Evolutionary conservation across 2,888 invertebrate genomes (phyloP), one percentile per base, ranked within the genome.

Genomic region (Hedychridium roseum): DNA sequence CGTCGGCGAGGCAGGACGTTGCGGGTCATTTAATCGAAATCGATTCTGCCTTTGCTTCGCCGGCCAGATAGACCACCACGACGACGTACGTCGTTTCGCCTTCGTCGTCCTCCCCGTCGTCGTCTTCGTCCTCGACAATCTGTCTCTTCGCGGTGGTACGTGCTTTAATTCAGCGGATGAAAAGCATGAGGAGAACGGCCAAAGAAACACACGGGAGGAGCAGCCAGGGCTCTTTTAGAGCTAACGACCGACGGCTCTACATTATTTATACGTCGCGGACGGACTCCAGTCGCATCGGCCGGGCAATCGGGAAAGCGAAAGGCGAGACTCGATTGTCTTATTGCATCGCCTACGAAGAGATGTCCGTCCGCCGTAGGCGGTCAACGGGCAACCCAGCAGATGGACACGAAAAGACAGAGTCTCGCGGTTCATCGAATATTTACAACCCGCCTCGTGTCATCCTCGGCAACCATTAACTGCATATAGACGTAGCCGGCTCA

Each of bases 201-300:
- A 54, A 52, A 5, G 27, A 15, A 14, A 23, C 7, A 2, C 49
- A 44, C 49, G 44, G 56, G 38, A 43, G 43, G 34, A 36, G 38
- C 45, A 42, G 45, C 44, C 43, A 53, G n/a, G n/a, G 50, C 50
- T 58, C 58, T 61, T 64, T 59, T 51, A 57, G 51, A 59, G 44
- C 50, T 64, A 62, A 62, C 59, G 65, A 64, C 62, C 53, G 50
- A 54, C 53, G 51, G 47, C 45, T 62, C 53, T 61, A 57, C 62
- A 64, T 64, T 64, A 64, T 64, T 64, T 64, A 64, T 64, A 64
- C 47, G 30, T 27, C 28, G 43, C 30, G 51, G 39, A 53, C 50
- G 35, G 39, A 45, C 46, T 52, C 48, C 50, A 54, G 46, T 39
- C 23, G 14, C n/a, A 15, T 7, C 48, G 35, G 50, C 27, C 26